Conservation (phyloP, 1,140 invertebrate genomes). For the Dermatophagoides farinae region DNA sequence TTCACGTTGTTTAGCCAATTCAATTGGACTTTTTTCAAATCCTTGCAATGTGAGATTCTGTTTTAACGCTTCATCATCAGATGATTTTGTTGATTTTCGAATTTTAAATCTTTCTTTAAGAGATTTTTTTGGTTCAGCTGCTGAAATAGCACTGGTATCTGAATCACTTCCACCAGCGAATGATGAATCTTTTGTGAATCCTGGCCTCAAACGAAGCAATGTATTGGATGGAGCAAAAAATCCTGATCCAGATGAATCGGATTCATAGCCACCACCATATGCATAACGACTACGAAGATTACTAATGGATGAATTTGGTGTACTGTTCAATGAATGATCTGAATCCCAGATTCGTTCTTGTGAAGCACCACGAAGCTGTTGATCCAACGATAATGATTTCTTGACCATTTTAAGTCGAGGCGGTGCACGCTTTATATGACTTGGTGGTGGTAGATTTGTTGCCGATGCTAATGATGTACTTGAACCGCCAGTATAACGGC, state of each 20-base stretch:
- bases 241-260: conserved; percentile 16
- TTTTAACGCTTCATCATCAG: conserved; percentile 31
- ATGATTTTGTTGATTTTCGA: conserved; percentile 56
- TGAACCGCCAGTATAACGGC: conserved; percentile 11
- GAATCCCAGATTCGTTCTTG: conserved; percentile 18
- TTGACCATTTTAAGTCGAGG: conserved; percentile 35
- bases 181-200: conserved; percentile 11
- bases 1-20: conserved; percentile 12
- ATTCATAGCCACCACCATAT: conserved; percentile 17
- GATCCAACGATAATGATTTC: conserved; percentile 52
- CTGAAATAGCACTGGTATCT: conserved; percentile 7
- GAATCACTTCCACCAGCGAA: neutral
- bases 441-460: conserved; percentile 20
- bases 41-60: conserved; percentile 4
- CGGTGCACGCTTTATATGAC: conserved; percentile 25
- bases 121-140: conserved; percentile 10
- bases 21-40: conserved; percentile 6
- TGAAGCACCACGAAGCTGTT: conserved; percentile 29
- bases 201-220: conserved; percentile 10
- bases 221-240: conserved; percentile 7
- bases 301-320: conserved; percentile 16
- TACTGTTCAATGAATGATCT: conserved; percentile 13
- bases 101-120: conserved; percentile 17
- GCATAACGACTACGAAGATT: conserved; percentile 10
- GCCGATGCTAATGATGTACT: conserved; percentile 15